Base-by-base conservation (phyloP, 2,888 invertebrate species). In the Labia minor region DNA sequence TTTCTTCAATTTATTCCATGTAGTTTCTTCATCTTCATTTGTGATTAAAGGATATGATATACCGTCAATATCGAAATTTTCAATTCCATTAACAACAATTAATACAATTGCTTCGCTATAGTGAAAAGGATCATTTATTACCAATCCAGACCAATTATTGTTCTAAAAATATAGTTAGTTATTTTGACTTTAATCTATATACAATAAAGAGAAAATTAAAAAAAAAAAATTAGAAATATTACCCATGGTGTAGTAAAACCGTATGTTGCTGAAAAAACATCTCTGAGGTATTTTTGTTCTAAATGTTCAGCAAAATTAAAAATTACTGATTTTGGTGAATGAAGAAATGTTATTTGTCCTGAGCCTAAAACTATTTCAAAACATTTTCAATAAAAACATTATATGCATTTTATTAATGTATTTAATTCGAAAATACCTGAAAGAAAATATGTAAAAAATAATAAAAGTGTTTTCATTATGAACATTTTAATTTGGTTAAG, bases 191-290 rank as follows among this genome's bases (percentile, higher is more conserved):
- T 21, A 64, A 4, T 49, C 4, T 49, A 63, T 62, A 21, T 61
- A 8, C 62, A 62, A 63, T 19, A 33, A n/a, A 16, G 19, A 37
- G 19, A 19, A 20, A 37, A 33, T 19, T 66, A 11, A 26, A 65
- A 21, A 61, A 19, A 18, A 64, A n/a, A 62, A 21, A n/a, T n/a
- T n/a, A n/a, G n/a, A 19, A 37, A n/a, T 16, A 10, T 69, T 78
- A 86, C 86, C 79, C 86, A 84, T 75, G 85, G 84, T n/a, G 86
- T 85, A 11, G 89, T 85, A 71, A 86, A 83, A 64, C 91, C 91
- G 70, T 89, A 79, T 65, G 85, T 78, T 67, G 87, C 86, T n/a
- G 86, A 84, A 70, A 86, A 83, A 4, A 90, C 82, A 76, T 91
- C 90, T 73, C 83, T 85, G 1, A 89, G 76, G 1, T 84, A 77